Evolutionary conservation across 2,113 vertebrate species (phyloP).

Genomic region (Hydrolagus affinis): DNA sequence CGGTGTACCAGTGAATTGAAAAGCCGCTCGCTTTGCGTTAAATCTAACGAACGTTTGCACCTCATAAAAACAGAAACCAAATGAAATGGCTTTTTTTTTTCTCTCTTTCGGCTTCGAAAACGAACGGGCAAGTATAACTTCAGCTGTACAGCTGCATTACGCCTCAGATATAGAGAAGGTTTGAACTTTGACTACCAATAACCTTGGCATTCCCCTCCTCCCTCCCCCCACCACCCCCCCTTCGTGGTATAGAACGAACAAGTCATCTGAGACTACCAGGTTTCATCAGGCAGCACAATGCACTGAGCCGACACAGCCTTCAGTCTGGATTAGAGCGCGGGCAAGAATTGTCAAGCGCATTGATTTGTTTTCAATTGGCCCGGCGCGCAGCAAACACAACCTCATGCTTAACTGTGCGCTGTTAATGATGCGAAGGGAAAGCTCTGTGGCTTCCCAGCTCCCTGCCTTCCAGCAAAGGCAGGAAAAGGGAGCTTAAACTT

Average conservation of each 20-base stretch:
- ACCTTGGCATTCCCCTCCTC: not conserved
- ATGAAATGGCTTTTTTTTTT: too few relatives aligned
- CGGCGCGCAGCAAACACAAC: not conserved
- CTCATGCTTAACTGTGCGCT: not conserved
- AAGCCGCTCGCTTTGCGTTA: too few relatives aligned
- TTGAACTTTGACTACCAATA: not conserved
- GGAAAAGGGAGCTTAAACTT: not conserved
- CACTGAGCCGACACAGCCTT: not conserved
- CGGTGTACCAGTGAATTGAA: too few relatives aligned
- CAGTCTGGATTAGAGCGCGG: not conserved
- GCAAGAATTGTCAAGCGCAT: not conserved
- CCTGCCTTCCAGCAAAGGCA: not conserved
- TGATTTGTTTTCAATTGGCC: conserved; percentile 3
- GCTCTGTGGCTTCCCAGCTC: not conserved
- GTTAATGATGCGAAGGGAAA: not conserved
- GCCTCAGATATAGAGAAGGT: not conserved
- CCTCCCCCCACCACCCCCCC: too few relatives aligned
- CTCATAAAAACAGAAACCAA: too few relatives aligned
- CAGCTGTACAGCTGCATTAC: too few relatives aligned
- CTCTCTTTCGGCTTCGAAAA: too few relatives aligned
- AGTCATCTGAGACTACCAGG: not conserved
- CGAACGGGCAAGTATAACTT: too few relatives aligned
- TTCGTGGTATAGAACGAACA: not conserved
- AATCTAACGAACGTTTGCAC: too few relatives aligned
- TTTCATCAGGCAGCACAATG: not conserved